A percentile compares a stretch with the other conserved stretches of the same genome.
phyloP scores from a whole-genome alignment of 2,888 invertebrate genomes.

The Limnephilus marmoratus region DNA sequence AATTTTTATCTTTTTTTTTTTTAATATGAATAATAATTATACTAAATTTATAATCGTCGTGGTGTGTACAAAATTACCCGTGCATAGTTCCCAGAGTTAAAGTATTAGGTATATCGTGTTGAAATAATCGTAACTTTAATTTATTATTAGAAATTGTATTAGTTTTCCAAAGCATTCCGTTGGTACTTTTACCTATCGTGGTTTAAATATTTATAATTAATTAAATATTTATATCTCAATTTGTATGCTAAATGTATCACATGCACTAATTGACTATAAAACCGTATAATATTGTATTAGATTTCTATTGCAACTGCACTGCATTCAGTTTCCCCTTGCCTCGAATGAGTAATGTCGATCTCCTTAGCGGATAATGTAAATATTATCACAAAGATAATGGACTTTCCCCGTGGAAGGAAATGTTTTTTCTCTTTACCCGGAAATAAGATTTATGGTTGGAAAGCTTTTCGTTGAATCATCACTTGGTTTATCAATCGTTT shows the following conservation, averaged over 20 bases:
- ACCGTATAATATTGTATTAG: neutral
- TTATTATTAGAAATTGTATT: too few relatives aligned
- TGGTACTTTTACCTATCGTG: neutral
- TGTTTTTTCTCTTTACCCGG: neutral
- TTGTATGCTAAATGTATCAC: too few relatives aligned
- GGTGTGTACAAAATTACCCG: too few relatives aligned
- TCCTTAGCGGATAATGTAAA: slow-evolving; percentile 41
- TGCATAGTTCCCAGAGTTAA: too few relatives aligned
- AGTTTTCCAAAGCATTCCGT: neutral
- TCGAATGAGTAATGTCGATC: slow-evolving; percentile 33
- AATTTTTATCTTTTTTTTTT: too few relatives aligned
- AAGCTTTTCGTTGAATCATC: neutral
- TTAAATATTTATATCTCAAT: too few relatives aligned
- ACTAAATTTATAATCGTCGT: too few relatives aligned
- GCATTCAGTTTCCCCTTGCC: neutral
- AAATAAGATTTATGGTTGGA: slow-evolving; percentile 28
- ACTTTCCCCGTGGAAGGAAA: slow-evolving; percentile 27
- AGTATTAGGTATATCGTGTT: too few relatives aligned
- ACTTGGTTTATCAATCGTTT: neutral
- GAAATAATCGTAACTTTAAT: too few relatives aligned
- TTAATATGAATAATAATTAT: too few relatives aligned
- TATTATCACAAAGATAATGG: slow-evolving; percentile 44
- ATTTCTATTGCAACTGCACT: neutral
- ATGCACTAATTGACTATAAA: neutral
- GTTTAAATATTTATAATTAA: neutral